These are phyloP conservation scores for Corvus cornix DNA, from an alignment of 2,113 vertebrate genomes.

Conservation along the genomic window DNA sequence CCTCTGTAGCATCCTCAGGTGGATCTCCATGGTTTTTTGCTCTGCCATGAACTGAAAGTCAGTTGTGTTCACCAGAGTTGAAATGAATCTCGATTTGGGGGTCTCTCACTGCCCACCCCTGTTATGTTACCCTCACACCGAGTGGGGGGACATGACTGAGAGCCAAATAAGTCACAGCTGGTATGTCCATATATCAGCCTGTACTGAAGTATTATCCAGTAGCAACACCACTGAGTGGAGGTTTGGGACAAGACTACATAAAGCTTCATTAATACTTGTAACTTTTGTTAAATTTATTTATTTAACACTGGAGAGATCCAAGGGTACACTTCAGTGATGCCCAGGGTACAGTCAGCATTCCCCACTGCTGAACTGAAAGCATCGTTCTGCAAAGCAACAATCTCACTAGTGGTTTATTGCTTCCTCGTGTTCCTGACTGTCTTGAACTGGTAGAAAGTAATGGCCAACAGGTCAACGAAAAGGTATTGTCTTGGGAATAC, in stretches of 20 bases:
- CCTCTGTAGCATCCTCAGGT: background rate
- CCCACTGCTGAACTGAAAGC: background rate
- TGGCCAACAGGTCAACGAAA: background rate
- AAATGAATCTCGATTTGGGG: background rate
- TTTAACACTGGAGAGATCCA: background rate
- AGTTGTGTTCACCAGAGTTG: background rate
- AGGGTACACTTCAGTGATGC: rapidly evolving
- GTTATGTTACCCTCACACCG: rapidly evolving
- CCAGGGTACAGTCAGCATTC: background rate
- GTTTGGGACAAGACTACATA: background rate
- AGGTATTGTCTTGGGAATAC: background rate
- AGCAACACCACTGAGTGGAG: background rate
- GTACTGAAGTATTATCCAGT: background rate
- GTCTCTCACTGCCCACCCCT: background rate
- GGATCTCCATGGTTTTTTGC: background rate
- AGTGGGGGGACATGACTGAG: rapidly evolving
- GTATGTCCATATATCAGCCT: background rate
- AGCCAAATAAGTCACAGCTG: background rate
- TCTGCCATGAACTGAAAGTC: background rate
- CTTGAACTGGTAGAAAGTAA: background rate
- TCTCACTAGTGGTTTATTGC: background rate
- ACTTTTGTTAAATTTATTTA: background rate
- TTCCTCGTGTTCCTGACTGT: rapidly evolving
- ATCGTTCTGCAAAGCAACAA: rapidly evolving
- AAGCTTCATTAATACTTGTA: background rate